Evolutionary conservation across 2,797 vertebrate species (phyloP).

Genomic region (Protosalanx chinensis): DNA sequence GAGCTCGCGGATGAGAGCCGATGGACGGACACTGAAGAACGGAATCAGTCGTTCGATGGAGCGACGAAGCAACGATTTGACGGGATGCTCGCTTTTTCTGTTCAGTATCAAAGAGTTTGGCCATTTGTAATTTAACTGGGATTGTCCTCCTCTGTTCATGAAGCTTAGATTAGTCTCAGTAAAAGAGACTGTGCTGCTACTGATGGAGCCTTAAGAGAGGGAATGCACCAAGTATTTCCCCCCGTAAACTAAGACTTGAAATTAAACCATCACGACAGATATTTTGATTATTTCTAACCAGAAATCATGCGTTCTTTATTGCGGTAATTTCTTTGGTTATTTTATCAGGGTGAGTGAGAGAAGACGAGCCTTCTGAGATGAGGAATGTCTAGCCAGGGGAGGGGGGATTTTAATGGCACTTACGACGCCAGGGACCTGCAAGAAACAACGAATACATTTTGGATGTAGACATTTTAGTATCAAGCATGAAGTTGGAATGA

Average conservation of each 20-base stretch:
- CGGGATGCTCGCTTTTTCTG: slow-evolving; percentile 8
- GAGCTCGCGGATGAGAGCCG: slow-evolving; percentile 24
- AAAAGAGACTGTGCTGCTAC: slow-evolving; percentile 27
- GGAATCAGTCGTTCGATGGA: slow-evolving; percentile 44
- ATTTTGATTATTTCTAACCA: slow-evolving; percentile 27
- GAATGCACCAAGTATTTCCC: slow-evolving; percentile 36
- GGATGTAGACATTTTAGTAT: slow-evolving; percentile 28
- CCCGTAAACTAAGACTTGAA: slow-evolving; percentile 32
- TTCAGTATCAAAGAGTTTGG: slow-evolving; percentile 7
- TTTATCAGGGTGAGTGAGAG: slow-evolving; percentile 15
- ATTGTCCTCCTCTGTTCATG: slow-evolving; percentile 1
- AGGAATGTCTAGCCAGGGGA: not conserved
- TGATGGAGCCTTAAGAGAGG: slow-evolving; percentile 39
- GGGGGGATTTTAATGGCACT: slow-evolving; percentile 32
- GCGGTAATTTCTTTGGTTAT: not conserved
- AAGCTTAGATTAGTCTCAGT: slow-evolving; percentile 15
- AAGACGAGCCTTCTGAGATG: not conserved
- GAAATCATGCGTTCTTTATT: slow-evolving; percentile 15
- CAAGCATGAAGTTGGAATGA: slow-evolving; percentile 24
- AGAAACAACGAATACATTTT: slow-evolving; percentile 48
- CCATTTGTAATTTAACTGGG: slow-evolving; percentile 4
- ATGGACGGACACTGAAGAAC: slow-evolving; percentile 38
- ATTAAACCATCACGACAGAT: slow-evolving; percentile 42
- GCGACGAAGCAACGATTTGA: slow-evolving; percentile 20
- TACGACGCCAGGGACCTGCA: slow-evolving; percentile 24